These are phyloP conservation scores for mouse (Mus musculus) DNA, from an alignment of 2,113 vertebrate genomes.

Conservation along the genomic window DNA sequence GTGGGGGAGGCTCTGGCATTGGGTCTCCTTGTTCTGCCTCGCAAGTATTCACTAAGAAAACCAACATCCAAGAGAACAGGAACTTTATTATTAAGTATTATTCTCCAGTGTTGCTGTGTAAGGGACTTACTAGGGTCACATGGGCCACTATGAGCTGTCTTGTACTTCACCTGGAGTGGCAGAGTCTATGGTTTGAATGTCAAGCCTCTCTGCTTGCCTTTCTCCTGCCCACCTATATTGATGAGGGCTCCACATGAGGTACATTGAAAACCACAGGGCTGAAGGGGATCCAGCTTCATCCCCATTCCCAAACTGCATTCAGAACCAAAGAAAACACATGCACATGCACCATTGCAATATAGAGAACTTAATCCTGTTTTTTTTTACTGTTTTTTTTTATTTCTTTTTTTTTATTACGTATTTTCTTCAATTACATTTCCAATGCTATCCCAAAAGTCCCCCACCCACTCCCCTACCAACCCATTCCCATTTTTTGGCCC, in stretches of 20 bases:
- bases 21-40: no score
- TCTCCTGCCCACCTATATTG: not conserved
- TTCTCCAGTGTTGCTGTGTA: not conserved
- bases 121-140: not conserved
- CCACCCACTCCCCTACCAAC: no score
- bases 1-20: no score
- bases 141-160: not conserved
- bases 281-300: not conserved
- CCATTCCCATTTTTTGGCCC: no score
- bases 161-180: not conserved
- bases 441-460: no score
- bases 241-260: not conserved
- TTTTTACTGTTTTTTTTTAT: not conserved
- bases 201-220: not conserved
- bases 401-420: no score
- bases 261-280: not conserved
- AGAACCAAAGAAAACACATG: not conserved
- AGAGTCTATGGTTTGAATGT: not conserved
- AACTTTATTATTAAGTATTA: not conserved
- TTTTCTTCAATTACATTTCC: no score
- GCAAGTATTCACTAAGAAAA: not conserved
- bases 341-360: not conserved
- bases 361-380: slow-evolving; percentile 19
- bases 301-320: not conserved
- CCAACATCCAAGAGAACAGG: not conserved